Base-by-base conservation (phyloP, 2,888 invertebrate species). In the Agrotis ipsilon region DNA sequence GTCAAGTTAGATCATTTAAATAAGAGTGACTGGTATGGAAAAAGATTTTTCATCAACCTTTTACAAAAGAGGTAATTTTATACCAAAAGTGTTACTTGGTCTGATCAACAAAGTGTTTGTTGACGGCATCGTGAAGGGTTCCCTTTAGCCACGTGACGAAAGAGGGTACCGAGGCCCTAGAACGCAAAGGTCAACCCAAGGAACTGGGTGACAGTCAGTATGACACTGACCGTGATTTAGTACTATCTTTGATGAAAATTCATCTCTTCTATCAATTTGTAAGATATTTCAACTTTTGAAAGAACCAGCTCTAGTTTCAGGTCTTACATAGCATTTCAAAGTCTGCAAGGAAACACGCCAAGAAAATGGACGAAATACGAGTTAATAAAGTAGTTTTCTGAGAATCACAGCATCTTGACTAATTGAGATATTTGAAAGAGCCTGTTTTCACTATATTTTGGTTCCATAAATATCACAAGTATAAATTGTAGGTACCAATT, bases 311-410 rank as follows among this genome's bases (percentile, higher is more conserved):
- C 16, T 27, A 19, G 24, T 60, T 64, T 24, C n/a, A 60, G 2
- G 13, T 64, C 3, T 39, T 9, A 39, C 9, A n/a, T 24, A 43
- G 16, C 24, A 19, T 27, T 19, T 61, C 43, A 62, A 45, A 60
- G 43, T 19, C 27, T 5, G 7, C 45, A 27, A 45, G 9, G 27
- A 18, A 27, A 24, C 19, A 16, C 3, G 14, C 2, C 3, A n/a
- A 21, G 11, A 18, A 18, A 19, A 45, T 3, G 9, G 5, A n/a
- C 14, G 11, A 21, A 63, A 46, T 46, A 14, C 1, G 13, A 13
- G 27, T 62, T 43, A 27, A 65, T 63, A n/a, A n/a, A n/a, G n/a
- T 32, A 64, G 14, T 46, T 24, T 27, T 63, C 19, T 63, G 16
- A 16, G n/a, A 24, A 43, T n/a, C 6, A n/a, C 11, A n/a, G 11